Evolutionary conservation across 2,888 invertebrate species (phyloP).

Genomic region (Scaptomyza tumidula): DNA sequence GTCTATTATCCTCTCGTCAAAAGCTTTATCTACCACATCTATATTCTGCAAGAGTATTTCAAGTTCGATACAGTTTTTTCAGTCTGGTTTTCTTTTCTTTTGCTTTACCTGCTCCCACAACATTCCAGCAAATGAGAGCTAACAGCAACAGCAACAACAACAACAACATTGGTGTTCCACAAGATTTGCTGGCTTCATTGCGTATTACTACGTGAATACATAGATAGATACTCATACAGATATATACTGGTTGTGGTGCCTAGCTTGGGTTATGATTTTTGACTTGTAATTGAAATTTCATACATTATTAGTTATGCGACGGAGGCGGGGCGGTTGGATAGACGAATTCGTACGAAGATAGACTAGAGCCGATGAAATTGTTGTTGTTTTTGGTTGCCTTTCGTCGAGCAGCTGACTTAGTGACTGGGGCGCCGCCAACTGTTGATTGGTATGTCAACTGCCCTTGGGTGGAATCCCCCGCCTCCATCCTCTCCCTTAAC

Average conservation of each 20-base stretch:
- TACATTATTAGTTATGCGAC: conserved; percentile 65
- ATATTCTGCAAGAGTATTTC: not conserved
- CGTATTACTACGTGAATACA: conserved; percentile 25
- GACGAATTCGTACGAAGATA: conserved; percentile 20
- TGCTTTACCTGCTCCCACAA: conserved; percentile 66
- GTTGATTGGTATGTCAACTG: conserved; percentile 43
- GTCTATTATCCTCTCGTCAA: not conserved
- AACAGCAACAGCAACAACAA: conserved; percentile 26
- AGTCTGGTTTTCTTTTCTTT: conserved; percentile 2
- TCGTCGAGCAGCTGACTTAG: conserved; percentile 31
- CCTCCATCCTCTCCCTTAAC: not conserved
- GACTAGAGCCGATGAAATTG: conserved; percentile 1
- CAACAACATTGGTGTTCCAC: conserved; percentile 40
- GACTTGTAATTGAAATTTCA: conserved; percentile 75
- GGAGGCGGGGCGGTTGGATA: not conserved
- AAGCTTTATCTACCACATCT: fast-evolving
- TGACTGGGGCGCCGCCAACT: conserved; percentile 50
- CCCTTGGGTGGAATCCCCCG: conserved; percentile 10
- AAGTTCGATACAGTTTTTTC: not conserved
- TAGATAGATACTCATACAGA: conserved; percentile 17
- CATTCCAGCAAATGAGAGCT: conserved; percentile 61
- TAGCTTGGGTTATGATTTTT: conserved; percentile 53
- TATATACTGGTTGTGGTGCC: conserved; percentile 9
- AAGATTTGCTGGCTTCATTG: conserved; percentile 41
- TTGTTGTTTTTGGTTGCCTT: conserved; percentile 6